A percentile compares a stretch with the other conserved stretches of the same genome.
These are phyloP conservation scores for Drosophila elegans DNA, from an alignment of 1,140 invertebrate genomes.

Conservation along the genomic window DNA sequence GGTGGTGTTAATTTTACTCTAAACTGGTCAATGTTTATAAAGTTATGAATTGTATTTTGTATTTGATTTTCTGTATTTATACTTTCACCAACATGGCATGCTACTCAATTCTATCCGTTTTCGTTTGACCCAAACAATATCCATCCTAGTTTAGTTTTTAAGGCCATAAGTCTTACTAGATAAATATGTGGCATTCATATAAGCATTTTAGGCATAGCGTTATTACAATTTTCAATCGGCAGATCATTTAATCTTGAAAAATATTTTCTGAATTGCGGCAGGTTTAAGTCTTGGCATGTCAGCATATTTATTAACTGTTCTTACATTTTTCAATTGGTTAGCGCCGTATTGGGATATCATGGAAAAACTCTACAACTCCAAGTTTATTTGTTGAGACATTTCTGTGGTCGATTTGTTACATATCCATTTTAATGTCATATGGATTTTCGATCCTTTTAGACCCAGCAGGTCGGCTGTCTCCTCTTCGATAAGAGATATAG, in stretches of 20 bases:
- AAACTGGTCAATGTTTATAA: slow-evolving; percentile 1
- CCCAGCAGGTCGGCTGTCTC: neutral
- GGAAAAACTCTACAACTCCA: neutral
- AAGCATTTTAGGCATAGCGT: neutral
- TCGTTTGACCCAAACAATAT: neutral
- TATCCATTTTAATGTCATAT: neutral
- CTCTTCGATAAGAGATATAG: neutral
- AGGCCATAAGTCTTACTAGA: neutral
- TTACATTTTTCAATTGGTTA: neutral
- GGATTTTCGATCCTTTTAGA: neutral
- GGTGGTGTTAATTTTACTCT: neutral
- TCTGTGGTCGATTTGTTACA: neutral
- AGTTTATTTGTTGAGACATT: neutral
- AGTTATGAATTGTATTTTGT: neutral
- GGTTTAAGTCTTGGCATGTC: neutral
- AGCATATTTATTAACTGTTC: neutral
- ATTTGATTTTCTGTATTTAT: neutral
- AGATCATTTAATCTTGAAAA: neutral
- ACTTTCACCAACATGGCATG: neutral
- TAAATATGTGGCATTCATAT: neutral
- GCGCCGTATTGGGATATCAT: neutral
- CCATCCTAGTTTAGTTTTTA: neutral
- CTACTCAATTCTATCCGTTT: neutral
- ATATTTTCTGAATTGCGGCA: neutral
- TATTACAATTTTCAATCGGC: neutral